These are phyloP conservation scores for Ancistrus triradiatus DNA, from an alignment of 2,113 vertebrate species.

Conservation along the genomic window DNA sequence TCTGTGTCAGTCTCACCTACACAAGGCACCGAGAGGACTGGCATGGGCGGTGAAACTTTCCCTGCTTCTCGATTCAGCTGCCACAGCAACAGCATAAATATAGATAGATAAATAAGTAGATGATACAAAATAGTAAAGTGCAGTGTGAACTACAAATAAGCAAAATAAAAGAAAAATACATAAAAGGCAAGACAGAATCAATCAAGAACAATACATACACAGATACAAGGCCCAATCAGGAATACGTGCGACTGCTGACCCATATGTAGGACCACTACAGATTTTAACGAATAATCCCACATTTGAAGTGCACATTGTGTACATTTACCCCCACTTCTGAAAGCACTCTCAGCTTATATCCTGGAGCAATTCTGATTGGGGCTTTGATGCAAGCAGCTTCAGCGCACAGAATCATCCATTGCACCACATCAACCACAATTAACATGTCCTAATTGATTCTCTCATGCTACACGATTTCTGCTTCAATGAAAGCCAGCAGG, in stretches of 20 bases:
- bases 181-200: no score
- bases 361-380: neutral
- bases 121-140: neutral
- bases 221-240: neutral
- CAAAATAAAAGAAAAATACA: neutral
- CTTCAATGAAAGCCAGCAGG: neutral
- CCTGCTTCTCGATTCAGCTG: slow-evolving; percentile 77
- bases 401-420: no score
- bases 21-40: slow-evolving; percentile 66
- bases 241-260: no score
- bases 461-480: no score
- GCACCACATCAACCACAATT: no score
- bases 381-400: neutral
- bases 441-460: no score
- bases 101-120: no score
- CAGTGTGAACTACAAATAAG: neutral
- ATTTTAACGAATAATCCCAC: no score
- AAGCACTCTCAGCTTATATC: no score
- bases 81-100: slow-evolving; percentile 20
- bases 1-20: slow-evolving; percentile 72
- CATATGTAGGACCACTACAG: no score
- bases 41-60: slow-evolving; percentile 62
- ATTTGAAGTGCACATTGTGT: no score
- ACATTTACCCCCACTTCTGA: no score
- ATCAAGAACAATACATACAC: neutral